A percentile compares a stretch with the other conserved stretches of the same genome.
phyloP scores from a whole-genome alignment of 2,888 invertebrate species.

The Drosophila ezoana region DNA sequence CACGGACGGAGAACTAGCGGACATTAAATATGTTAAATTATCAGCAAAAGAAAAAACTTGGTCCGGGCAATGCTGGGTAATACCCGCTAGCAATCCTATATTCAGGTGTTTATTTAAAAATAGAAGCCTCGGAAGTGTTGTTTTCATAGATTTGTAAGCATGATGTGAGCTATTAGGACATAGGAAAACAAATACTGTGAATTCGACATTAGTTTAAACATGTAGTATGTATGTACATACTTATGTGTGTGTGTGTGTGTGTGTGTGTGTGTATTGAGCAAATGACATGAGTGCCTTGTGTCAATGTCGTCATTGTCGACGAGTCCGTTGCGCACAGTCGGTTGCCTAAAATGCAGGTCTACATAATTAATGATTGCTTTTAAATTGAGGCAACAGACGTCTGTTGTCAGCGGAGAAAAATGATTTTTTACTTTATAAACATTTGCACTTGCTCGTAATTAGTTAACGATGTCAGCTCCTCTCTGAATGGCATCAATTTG shows the following conservation, averaged over 20 bases:
- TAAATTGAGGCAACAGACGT: slow-evolving; percentile 77
- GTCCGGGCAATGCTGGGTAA: too few relatives aligned
- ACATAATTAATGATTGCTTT: slow-evolving; percentile 83
- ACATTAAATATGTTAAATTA: too few relatives aligned
- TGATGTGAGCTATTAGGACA: slow-evolving; percentile 22
- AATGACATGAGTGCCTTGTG: slow-evolving; percentile 39
- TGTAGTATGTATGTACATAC: not conserved
- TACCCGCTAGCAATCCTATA: not conserved
- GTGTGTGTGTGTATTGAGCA: slow-evolving; percentile 10
- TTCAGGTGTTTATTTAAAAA: not conserved
- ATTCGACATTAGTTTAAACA: slow-evolving; percentile 2
- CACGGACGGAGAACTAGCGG: too few relatives aligned
- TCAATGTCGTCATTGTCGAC: slow-evolving; percentile 51
- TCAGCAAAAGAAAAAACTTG: too few relatives aligned
- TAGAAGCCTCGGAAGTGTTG: slow-evolving; percentile 11
- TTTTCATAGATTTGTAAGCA: slow-evolving; percentile 38
- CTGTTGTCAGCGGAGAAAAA: slow-evolving; percentile 61
- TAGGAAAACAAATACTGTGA: slow-evolving; percentile 18
- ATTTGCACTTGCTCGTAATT: slow-evolving; percentile 78
- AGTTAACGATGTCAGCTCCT: slow-evolving; percentile 61
- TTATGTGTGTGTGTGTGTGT: slow-evolving; percentile 2
- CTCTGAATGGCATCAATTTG: slow-evolving; percentile 69
- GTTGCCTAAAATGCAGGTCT: slow-evolving; percentile 61
- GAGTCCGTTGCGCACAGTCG: slow-evolving; percentile 22
- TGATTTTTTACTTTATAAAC: slow-evolving; percentile 64